A percentile compares a stretch with the other conserved stretches of the same genome.
These are phyloP conservation scores for Amphiprion ocellaris DNA, from an alignment of 2,113 vertebrate species.

Conservation along the genomic window DNA sequence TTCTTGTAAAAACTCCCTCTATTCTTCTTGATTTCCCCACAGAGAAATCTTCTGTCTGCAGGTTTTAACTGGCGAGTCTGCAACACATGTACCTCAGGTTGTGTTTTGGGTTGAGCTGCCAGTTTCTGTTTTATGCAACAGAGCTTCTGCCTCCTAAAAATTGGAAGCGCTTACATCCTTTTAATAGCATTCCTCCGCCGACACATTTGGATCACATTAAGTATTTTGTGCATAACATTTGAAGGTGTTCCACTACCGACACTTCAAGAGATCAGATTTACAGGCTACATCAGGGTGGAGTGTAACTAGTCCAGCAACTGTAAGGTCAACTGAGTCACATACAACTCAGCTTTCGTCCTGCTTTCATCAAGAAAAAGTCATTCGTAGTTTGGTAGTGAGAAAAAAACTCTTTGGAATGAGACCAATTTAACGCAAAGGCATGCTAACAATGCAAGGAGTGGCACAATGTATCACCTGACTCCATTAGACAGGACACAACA, in stretches of 20 bases:
- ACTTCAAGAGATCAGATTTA: neutral
- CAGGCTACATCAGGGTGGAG: neutral
- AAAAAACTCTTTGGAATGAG: slow-evolving; percentile 49
- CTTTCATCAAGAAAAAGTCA: slow-evolving; percentile 22
- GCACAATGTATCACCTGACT: slow-evolving; percentile 38
- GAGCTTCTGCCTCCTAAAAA: slow-evolving; percentile 12
- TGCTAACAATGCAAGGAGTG: slow-evolving; percentile 49
- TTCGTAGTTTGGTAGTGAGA: slow-evolving; percentile 20
- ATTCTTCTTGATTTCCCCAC: slow-evolving; percentile 24
- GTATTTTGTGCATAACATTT: slow-evolving; percentile 16
- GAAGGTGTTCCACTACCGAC: neutral
- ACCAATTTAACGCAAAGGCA: slow-evolving; percentile 21
- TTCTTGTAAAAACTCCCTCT: neutral
- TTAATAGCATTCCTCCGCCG: slow-evolving; percentile 6
- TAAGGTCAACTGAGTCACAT: slow-evolving; percentile 27
- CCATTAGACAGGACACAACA: slow-evolving; percentile 12
- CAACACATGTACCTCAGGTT: slow-evolving; percentile 46
- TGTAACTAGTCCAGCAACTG: slow-evolving; percentile 11
- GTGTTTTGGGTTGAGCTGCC: slow-evolving; percentile 46
- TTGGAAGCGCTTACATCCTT: neutral
- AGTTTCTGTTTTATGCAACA: slow-evolving; percentile 4
- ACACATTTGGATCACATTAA: slow-evolving; percentile 26
- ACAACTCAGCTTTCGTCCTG: slow-evolving; percentile 5
- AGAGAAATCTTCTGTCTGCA: neutral
- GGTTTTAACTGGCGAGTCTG: neutral